A percentile compares a stretch with the other conserved stretches of the same genome.
These are phyloP conservation scores for Paratilapia polleni DNA, from an alignment of 2,113 vertebrate genomes.

Conservation along the genomic window DNA sequence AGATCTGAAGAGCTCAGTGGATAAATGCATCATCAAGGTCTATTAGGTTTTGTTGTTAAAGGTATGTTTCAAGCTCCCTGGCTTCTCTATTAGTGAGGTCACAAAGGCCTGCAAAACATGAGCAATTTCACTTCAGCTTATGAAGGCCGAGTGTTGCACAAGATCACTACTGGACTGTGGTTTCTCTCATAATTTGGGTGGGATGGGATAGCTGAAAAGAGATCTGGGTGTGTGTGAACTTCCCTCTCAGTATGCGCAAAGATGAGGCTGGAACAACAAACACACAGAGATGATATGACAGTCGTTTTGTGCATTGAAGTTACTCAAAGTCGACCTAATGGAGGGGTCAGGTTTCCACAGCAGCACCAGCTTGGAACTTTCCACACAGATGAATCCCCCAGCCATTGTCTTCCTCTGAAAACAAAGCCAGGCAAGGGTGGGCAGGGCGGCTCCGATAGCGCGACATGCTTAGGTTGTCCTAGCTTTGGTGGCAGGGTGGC, in stretches of 20 bases:
- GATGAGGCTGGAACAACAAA: conserved; percentile 66
- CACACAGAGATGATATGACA: conserved; percentile 8
- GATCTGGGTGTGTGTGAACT: conserved; percentile 48
- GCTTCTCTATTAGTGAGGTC: background rate
- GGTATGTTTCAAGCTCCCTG: background rate
- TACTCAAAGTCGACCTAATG: background rate
- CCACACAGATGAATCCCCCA: conserved; percentile 32
- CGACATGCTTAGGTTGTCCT: conserved; percentile 38
- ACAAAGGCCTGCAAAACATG: background rate
- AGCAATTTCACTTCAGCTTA: background rate
- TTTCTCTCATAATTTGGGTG: conserved; percentile 27
- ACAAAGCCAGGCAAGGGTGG: conserved; percentile 25
- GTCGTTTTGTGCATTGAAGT: background rate
- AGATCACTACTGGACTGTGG: background rate
- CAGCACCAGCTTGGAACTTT: conserved; percentile 69
- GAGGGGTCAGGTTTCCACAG: conserved; percentile 44
- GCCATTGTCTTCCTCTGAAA: conserved; percentile 73
- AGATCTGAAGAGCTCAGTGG: conserved; percentile 8
- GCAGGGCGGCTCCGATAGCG: conserved; percentile 7
- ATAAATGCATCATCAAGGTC: background rate
- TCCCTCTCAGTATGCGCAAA: conserved; percentile 38
- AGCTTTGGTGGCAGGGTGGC: conserved; percentile 31
- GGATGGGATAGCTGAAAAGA: conserved; percentile 49
- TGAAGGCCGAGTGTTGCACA: background rate
- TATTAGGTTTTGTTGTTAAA: background rate